Conservation (phyloP, 2,888 invertebrate genomes). For the Eupithecia insigniata region DNA sequence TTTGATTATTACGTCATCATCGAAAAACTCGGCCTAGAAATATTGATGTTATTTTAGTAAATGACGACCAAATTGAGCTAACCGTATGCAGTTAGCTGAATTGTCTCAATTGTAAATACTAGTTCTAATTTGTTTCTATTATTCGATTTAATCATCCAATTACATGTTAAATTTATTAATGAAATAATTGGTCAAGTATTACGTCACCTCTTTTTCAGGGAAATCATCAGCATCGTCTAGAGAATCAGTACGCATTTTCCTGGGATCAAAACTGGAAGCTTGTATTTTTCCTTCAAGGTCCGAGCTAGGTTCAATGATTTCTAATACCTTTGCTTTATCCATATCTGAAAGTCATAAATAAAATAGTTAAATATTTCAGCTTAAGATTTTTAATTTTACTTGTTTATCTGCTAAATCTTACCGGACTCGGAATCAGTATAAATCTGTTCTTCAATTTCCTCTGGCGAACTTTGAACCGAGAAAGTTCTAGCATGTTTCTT, state of each 20-base stretch:
- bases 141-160: no score
- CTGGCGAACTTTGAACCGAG: constrained; percentile 82
- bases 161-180: not conserved
- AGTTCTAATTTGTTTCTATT: no score
- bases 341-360: constrained; percentile 65
- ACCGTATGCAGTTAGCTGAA: no score
- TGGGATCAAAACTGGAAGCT: constrained; percentile 74
- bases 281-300: constrained; percentile 72
- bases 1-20: constrained; percentile 57
- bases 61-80: no score
- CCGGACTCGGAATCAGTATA: constrained; percentile 83
- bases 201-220: constrained; percentile 76
- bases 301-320: constrained; percentile 80
- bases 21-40: constrained; percentile 69
- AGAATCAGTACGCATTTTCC: constrained; percentile 79
- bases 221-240: constrained; percentile 82
- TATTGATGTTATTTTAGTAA: not conserved
- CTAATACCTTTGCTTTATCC: constrained; percentile 81
- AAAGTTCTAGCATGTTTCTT: constrained; percentile 79
- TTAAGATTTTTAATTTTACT: not conserved
- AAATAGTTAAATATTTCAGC: not conserved
- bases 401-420: constrained; percentile 40
- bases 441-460: constrained; percentile 82
- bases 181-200: not conserved
- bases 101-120: no score